Evolutionary conservation across 2,797 vertebrate species (phyloP), one percentile per base, ranked within the genome.

Genomic region (Scleropages formosus): DNA sequence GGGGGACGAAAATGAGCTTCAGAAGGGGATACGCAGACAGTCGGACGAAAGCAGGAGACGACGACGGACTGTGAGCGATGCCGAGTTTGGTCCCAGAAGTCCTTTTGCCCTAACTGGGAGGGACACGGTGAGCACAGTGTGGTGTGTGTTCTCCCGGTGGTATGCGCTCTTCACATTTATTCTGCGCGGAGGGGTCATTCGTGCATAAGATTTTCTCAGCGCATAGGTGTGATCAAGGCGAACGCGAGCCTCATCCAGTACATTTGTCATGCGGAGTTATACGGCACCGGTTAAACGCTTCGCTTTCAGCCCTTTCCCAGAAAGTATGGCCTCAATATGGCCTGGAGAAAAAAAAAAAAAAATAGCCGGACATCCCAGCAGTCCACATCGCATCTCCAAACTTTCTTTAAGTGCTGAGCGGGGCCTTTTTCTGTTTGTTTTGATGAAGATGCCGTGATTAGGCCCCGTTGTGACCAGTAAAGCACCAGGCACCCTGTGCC

Each of bases 401-500:
- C 22, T 47, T 39, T 49, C 20, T 51, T 22, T 20, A 47, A 18
- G 47, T 68, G 66, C 49, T 71, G 26, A 31, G 26, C 16, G 9
- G 24, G 26, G 24, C 51, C 27, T 58, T 58, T 18, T 39, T 70
- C 44, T 46, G 70, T 72, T 72, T 72, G 70, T 10, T 61, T 27
- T 72, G 70, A 46, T 60, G 13, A 60, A 60, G 56, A 61, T 27
- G n/a, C n/a, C 27, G 31, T 15, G 70, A 72, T 72, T 24, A 64
- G 60, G 46, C 46, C n/a, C 46, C 67, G 49, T 26, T 18, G 74
- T 61, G 18, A 59, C 66, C 47, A 18, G 59, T 31, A 18, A 60
- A 27, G 46, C 26, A 49, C 60, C 7, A 24, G 59, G 58, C 59
- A 60, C 46, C 24, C 31, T 60, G 12, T 9, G 56, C 24, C 18